Percentiles rank a stretch among this genome's conserved stretches.
Conservation (phyloP, 2,888 invertebrate species). For the Venusia cambrica region DNA sequence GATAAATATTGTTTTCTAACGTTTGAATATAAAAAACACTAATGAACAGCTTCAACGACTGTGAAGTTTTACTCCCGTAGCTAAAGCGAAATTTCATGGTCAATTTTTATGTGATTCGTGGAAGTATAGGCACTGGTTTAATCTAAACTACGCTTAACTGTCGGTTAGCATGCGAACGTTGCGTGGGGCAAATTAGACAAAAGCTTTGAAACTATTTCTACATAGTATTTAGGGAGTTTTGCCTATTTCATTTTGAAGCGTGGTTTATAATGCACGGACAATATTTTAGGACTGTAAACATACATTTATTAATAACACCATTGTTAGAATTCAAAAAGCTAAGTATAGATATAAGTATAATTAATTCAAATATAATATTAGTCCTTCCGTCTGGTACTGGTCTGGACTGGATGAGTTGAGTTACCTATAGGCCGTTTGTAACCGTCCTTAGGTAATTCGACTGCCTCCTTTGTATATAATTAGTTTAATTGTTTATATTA, state of each 20-base stretch:
- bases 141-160: slow-evolving; percentile 68
- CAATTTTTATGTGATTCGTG: slow-evolving; percentile 75
- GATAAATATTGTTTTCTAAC: slow-evolving; percentile 31
- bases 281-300: too few relatives aligned
- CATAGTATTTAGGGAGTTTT: slow-evolving; percentile 17
- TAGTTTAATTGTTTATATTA: too few relatives aligned
- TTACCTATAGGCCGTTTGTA: too few relatives aligned
- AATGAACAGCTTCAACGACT: slow-evolving; percentile 41
- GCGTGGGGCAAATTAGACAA: slow-evolving; percentile 57
- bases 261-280: too few relatives aligned
- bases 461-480: too few relatives aligned
- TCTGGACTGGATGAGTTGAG: too few relatives aligned
- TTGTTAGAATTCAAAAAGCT: too few relatives aligned
- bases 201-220: slow-evolving; percentile 55
- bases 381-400: too few relatives aligned
- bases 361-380: too few relatives aligned
- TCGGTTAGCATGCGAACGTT: slow-evolving; percentile 56
- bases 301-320: too few relatives aligned
- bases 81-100: slow-evolving; percentile 75
- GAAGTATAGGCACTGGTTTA: slow-evolving; percentile 74
- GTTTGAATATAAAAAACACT: slow-evolving; percentile 27
- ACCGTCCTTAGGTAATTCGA: too few relatives aligned
- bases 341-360: too few relatives aligned
- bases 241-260: slow-evolving; percentile 13
- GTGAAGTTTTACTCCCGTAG: slow-evolving; percentile 52